Evolutionary conservation across 2,888 invertebrate genomes (phyloP).

Genomic region (Limulus polyphemus): DNA sequence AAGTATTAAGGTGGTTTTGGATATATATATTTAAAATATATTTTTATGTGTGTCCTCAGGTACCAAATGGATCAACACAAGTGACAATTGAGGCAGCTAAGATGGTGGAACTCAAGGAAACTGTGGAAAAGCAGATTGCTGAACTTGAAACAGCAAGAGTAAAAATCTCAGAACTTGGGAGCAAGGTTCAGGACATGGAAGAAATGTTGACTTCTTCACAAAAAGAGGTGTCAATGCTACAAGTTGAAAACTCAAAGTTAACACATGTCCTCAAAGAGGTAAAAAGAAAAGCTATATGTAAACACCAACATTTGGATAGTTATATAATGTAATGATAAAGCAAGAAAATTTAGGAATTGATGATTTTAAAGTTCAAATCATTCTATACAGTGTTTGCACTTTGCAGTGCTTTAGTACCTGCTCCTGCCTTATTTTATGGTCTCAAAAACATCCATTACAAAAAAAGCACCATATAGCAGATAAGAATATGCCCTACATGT

Average conservation of each 20-base stretch:
- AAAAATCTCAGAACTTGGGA: constrained; percentile 74
- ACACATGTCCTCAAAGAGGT: constrained; percentile 63
- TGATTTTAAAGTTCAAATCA: no score
- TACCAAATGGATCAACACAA: constrained; percentile 21
- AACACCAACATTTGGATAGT: no score
- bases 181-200: constrained; percentile 76
- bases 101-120: constrained; percentile 19
- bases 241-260: constrained; percentile 73
- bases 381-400: no score
- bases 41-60: constrained; percentile 2
- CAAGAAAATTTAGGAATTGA: no score
- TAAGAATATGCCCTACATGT: no score
- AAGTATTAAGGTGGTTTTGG: no score
- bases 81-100: constrained; percentile 18
- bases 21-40: no score
- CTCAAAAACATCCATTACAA: no score
- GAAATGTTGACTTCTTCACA: constrained; percentile 74
- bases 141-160: constrained; percentile 85
- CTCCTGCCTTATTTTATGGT: no score
- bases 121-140: constrained; percentile 54
- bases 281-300: background rate
- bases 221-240: constrained; percentile 55
- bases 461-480: no score
- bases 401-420: no score
- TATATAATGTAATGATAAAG: no score